Conservation (phyloP, 2,113 vertebrate genomes). For the Manacus vitellinus region DNA sequence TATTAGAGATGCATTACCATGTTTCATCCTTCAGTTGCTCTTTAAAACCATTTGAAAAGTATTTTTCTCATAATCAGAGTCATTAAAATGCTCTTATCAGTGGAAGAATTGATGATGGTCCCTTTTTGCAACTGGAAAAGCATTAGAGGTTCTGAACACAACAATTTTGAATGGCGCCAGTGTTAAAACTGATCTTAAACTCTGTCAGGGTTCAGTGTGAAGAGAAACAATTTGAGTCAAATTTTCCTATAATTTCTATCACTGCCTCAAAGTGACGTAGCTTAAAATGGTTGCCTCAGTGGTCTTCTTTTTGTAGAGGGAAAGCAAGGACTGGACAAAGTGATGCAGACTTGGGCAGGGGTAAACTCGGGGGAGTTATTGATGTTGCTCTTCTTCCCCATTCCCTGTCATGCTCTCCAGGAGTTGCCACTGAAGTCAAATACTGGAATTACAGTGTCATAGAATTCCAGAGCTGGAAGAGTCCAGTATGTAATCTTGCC, state of each 20-base stretch:
- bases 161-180: not conserved
- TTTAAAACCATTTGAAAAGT: not conserved
- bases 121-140: not conserved
- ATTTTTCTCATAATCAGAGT: not conserved
- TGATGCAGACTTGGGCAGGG: not conserved
- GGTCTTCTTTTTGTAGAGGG: not conserved
- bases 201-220: not conserved
- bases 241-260: not conserved
- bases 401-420: not conserved
- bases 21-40: not conserved
- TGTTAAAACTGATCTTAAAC: not conserved
- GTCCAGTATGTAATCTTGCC: not conserved
- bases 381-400: not conserved
- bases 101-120: not conserved
- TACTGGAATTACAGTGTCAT: not conserved
- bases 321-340: not conserved
- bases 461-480: not conserved
- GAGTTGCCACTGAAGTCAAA: not conserved
- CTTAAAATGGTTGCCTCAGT: not conserved
- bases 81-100: conserved; percentile 16
- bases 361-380: not conserved
- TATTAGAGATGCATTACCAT: not conserved
- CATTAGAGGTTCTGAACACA: not conserved
- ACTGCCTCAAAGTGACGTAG: rapidly evolving
- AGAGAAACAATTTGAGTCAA: not conserved